Percentiles rank a stretch among this genome's conserved stretches.
These are phyloP conservation scores for Drosophila atripex DNA, from an alignment of 2,888 invertebrate genomes.

Conservation along the genomic window DNA sequence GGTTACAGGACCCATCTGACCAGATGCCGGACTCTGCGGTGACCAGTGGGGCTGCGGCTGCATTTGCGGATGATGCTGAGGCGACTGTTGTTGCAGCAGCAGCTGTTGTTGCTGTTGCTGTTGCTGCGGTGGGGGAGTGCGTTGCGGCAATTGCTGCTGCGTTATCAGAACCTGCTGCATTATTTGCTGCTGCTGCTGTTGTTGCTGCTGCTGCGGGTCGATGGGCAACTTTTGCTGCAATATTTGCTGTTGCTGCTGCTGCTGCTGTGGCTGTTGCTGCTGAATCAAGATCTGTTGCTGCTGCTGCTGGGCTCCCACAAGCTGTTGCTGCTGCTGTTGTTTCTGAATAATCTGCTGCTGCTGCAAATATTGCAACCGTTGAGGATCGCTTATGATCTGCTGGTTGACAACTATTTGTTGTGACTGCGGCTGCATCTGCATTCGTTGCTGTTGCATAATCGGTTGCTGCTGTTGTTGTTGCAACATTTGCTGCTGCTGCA, in stretches of 20 bases:
- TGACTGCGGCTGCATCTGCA: conserved; percentile 82
- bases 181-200: conserved; percentile 77
- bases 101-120: conserved; percentile 85
- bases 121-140: conserved; percentile 79
- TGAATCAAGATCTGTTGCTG: conserved; percentile 82
- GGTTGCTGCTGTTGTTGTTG: conserved; percentile 61
- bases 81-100: conserved; percentile 85
- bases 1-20: conserved; percentile 66
- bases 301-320: conserved; percentile 84
- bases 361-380: conserved; percentile 81
- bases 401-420: conserved; percentile 83
- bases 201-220: conserved; percentile 82
- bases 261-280: conserved; percentile 70
- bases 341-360: conserved; percentile 78
- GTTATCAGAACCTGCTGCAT: conserved; percentile 83
- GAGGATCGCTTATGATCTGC: conserved; percentile 82
- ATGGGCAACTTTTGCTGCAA: conserved; percentile 70
- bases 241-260: conserved; percentile 83
- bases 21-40: conserved; percentile 80
- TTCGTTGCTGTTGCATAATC: conserved; percentile 69
- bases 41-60: conserved; percentile 84
- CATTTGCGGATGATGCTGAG: conserved; percentile 76
- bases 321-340: conserved; percentile 65
- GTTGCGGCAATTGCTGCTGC: conserved; percentile 80
- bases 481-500: conserved; percentile 70